Percentiles rank a stretch among this genome's conserved stretches.
phyloP scores from a whole-genome alignment of 92 coral and sea anemone species.

The Zoanthus sansibaricus region DNA sequence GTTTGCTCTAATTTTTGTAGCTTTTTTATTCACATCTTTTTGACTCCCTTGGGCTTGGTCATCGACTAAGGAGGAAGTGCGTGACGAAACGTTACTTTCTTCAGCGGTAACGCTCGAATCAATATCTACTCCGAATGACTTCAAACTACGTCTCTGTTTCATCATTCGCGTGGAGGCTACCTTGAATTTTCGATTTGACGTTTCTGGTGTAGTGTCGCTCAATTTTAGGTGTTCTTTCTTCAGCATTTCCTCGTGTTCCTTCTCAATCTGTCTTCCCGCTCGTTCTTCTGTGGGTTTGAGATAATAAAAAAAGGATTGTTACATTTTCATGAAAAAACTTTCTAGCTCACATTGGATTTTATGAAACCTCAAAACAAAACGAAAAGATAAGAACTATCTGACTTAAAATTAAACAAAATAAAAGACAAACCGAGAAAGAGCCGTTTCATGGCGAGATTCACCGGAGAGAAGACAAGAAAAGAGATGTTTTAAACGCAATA shows the following conservation, averaged over 20 bases:
- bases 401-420: no score
- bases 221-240: not conserved
- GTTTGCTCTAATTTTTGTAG: not conserved
- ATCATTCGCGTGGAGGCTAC: constrained; percentile 3
- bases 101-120: constrained; percentile 7
- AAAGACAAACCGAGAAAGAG: no score
- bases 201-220: not conserved
- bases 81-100: constrained; percentile 27
- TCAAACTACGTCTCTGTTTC: constrained; percentile 1
- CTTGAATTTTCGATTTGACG: constrained; percentile 2
- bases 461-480: no score
- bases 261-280: constrained; percentile 21
- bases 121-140: not conserved
- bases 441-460: no score
- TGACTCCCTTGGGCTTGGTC: not conserved
- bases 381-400: no score
- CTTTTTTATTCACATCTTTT: constrained; percentile 15
- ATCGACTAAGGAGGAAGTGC: constrained; percentile 9
- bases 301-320: not conserved
- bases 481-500: no score
- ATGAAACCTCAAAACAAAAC: no score
- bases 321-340: no score
- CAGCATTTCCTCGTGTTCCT: constrained; percentile 20
- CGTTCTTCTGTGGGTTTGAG: constrained; percentile 16
- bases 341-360: no score